phyloP scores from a whole-genome alignment of 1,140 invertebrate genomes.

The Dendrolimus punctatus region DNA sequence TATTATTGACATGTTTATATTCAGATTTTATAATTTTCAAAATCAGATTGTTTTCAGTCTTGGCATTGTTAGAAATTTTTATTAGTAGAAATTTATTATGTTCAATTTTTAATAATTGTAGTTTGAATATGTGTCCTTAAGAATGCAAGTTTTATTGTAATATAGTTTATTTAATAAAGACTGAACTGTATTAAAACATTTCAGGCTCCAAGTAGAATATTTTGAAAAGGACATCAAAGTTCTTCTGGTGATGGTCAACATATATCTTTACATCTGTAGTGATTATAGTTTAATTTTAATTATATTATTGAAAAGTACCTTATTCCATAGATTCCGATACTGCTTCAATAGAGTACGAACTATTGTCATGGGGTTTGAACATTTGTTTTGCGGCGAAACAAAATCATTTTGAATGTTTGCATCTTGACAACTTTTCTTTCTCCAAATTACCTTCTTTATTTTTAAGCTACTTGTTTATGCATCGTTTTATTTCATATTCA shows the following conservation, averaged over 20 bases:
- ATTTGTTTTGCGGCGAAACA: slow-evolving; percentile 56
- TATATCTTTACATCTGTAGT: slow-evolving; percentile 28
- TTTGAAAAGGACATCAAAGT: background rate
- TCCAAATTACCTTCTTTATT: slow-evolving; percentile 30
- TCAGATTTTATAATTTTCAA: too few species aligned
- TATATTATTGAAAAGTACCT: slow-evolving; percentile 25
- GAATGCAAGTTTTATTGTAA: slow-evolving; percentile 6
- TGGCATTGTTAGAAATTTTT: too few species aligned
- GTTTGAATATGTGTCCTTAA: slow-evolving; percentile 21
- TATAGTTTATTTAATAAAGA: background rate
- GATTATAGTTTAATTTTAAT: slow-evolving; percentile 20
- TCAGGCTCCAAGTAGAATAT: slow-evolving; percentile 2
- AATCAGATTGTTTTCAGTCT: too few species aligned
- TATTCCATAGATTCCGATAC: slow-evolving; percentile 31
- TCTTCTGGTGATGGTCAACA: slow-evolving; percentile 51
- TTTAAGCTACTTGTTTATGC: slow-evolving; percentile 47
- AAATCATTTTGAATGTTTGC: slow-evolving; percentile 67
- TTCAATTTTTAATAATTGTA: slow-evolving; percentile 12
- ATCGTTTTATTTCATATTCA: slow-evolving; percentile 47
- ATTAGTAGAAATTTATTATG: too few species aligned
- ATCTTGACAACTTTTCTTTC: slow-evolving; percentile 70
- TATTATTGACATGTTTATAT: too few species aligned
- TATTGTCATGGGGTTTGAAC: slow-evolving; percentile 70
- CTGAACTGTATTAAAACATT: background rate
- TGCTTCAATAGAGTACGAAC: slow-evolving; percentile 24